Evolutionary conservation across 2,888 invertebrate genomes (phyloP).

Genomic region (Spilosoma lubricipeda): DNA sequence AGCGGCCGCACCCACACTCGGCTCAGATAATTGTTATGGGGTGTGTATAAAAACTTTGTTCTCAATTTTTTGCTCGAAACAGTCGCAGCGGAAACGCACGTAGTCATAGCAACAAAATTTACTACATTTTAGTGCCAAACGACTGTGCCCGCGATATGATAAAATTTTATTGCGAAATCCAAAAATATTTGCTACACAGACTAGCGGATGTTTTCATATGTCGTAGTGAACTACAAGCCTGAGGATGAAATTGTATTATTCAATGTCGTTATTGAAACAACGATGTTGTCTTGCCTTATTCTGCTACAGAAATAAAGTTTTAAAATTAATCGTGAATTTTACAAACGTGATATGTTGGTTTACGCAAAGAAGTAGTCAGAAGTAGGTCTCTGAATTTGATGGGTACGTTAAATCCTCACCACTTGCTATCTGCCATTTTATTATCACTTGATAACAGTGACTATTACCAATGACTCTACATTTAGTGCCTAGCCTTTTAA

Average conservation of each 20-base stretch:
- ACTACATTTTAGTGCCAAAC: conserved; percentile 47
- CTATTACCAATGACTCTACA: too few species aligned
- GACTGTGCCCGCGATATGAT: conserved; percentile 21
- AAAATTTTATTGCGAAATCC: conserved; percentile 33
- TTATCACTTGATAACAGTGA: neutral
- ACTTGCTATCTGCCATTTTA: neutral
- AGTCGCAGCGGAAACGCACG: conserved; percentile 27
- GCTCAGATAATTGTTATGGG: conserved; percentile 70
- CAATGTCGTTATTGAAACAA: too few species aligned
- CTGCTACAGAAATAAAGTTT: too few species aligned
- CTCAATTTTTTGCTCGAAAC: conserved; percentile 49
- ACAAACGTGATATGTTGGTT: accelerated
- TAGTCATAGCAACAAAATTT: conserved; percentile 33
- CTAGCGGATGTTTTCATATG: neutral
- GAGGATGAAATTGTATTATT: too few species aligned
- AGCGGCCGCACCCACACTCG: conserved; percentile 57
- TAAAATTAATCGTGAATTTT: neutral
- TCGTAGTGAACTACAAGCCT: neutral
- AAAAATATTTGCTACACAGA: conserved; percentile 16
- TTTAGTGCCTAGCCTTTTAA: too few species aligned
- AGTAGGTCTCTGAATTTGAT: too few species aligned
- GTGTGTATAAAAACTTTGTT: conserved; percentile 66
- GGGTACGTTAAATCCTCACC: neutral
- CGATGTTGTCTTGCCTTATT: too few species aligned
- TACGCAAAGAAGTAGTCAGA: neutral